Conservation (phyloP, 2,888 invertebrate species). For the Sceliomorpha sp. region DNA sequence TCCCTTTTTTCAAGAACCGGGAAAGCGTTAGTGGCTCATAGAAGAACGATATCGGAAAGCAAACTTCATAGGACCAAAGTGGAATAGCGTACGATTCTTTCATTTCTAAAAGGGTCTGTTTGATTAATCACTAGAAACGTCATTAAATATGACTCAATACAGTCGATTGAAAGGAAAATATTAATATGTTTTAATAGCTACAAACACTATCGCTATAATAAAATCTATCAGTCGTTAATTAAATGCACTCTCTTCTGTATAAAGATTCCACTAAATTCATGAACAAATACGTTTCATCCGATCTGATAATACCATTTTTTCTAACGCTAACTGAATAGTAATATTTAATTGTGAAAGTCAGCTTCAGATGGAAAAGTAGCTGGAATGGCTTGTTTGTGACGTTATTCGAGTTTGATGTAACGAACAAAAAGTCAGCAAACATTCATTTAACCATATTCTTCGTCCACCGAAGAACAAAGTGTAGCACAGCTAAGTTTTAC, state of each 20-base stretch:
- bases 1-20: constrained; percentile 18
- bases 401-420: constrained; percentile 30
- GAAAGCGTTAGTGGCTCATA: constrained; percentile 8
- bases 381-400: constrained; percentile 20
- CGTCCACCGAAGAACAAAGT: constrained; percentile 19
- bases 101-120: constrained; percentile 4
- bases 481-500: constrained; percentile 29
- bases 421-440: constrained; percentile 34
- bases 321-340: too few relatives aligned
- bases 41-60: constrained; percentile 23
- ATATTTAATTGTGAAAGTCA: too few relatives aligned
- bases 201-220: too few relatives aligned
- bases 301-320: constrained; percentile 1
- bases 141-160: constrained; percentile 8
- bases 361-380: constrained; percentile 18
- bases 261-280: too few relatives aligned
- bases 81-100: constrained; percentile 12
- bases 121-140: constrained; percentile 3
- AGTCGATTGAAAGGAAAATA: too few relatives aligned
- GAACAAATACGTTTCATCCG: too few relatives aligned
- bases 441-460: constrained; percentile 21
- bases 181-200: too few relatives aligned
- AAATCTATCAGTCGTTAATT: too few relatives aligned
- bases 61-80: constrained; percentile 21
- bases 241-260: too few relatives aligned